Evolutionary conservation across 2,797 vertebrate species (phyloP), one percentile per base, ranked within the genome.

Genomic region (Pitangus sulphuratus): DNA sequence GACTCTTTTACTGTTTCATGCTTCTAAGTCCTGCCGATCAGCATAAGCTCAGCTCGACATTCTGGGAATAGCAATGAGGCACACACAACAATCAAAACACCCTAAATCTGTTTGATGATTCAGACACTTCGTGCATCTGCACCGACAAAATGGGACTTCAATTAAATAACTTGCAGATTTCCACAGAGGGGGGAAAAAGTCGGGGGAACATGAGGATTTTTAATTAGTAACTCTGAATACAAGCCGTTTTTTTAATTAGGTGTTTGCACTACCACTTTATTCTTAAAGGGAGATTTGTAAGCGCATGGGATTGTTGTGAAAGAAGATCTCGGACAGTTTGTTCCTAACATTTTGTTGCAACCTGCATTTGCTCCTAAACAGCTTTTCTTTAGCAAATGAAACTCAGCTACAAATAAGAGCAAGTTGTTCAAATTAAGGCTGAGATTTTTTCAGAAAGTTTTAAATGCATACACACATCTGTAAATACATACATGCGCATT

Each of bases 11-110:
- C 97, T 97, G 97, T 98, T 98, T 97, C 98, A 96, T 96, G 98
- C 98, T 96, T 97, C 98, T 97, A 96, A 98, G 97, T 98, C 98
- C 97, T 98, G 96, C 98, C 96, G 96, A 98, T 98, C 97, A 98
- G 97, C 98, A 97, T 97, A 97, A 98, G 97, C 98, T 97, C 93
- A 92, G 96, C 97, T 97, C 96, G 97, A 98, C 97, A 98, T 98
- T 98, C 97, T 90, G 97, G 95, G 98, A 98, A 98, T 98, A 98
- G 98, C 98, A 98, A 98, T 98, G 98, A 98, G 98, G 97, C 93
- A 70, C 97, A 93, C 97, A 97, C 97, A 97, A 97, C 97, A 97
- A 97, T 97, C 98, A 97, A 97, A 98, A 97, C 97, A 97, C 97
- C 96, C 97, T 95, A 97, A 98, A 97, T 96, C 97, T 96, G 97